Evolutionary conservation across 2,888 invertebrate genomes (phyloP).

Genomic region (Xiphydria camelus): DNA sequence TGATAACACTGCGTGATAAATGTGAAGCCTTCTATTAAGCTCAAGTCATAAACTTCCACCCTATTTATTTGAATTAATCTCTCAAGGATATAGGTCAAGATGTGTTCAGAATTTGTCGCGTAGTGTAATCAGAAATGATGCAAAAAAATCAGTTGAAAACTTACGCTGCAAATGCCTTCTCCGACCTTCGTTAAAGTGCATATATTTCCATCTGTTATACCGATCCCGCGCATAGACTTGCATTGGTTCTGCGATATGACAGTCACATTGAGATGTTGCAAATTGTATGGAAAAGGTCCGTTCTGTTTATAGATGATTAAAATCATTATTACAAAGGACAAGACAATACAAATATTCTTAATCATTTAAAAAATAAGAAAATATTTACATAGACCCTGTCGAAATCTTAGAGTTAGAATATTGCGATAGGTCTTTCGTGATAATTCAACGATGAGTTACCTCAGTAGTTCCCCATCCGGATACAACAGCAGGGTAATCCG

Average conservation of each 20-base stretch:
- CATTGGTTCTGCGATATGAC: slow-evolving; percentile 29
- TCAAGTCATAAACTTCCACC: too few relatives aligned
- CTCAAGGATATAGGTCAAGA: too few relatives aligned
- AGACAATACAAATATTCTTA: too few relatives aligned
- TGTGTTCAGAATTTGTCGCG: too few relatives aligned
- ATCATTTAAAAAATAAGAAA: slow-evolving; percentile 6
- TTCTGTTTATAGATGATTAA: too few relatives aligned
- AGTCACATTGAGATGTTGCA: slow-evolving; percentile 32
- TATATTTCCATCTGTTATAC: slow-evolving; percentile 32
- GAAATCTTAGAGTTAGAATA: too few relatives aligned
- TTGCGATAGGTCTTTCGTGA: too few relatives aligned
- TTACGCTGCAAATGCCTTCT: slow-evolving; percentile 49
- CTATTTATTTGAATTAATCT: too few relatives aligned
- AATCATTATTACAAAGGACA: too few relatives aligned
- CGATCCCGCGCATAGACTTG: slow-evolving; percentile 7
- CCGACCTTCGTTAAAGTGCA: slow-evolving; percentile 45
- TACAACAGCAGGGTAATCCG: slow-evolving; percentile 24
- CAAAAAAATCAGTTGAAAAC: slow-evolving; percentile 10
- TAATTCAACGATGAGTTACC: slow-evolving; percentile 24
- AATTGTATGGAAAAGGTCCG: slow-evolving; percentile 10
- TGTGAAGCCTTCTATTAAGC: too few relatives aligned
- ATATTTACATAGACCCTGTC: too few relatives aligned
- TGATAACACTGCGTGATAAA: too few relatives aligned
- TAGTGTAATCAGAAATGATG: neutral
- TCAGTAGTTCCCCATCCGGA: slow-evolving; percentile 41